phyloP scores from a whole-genome alignment of 2,113 vertebrate genomes.

The Hemiscyllium ocellatum region DNA sequence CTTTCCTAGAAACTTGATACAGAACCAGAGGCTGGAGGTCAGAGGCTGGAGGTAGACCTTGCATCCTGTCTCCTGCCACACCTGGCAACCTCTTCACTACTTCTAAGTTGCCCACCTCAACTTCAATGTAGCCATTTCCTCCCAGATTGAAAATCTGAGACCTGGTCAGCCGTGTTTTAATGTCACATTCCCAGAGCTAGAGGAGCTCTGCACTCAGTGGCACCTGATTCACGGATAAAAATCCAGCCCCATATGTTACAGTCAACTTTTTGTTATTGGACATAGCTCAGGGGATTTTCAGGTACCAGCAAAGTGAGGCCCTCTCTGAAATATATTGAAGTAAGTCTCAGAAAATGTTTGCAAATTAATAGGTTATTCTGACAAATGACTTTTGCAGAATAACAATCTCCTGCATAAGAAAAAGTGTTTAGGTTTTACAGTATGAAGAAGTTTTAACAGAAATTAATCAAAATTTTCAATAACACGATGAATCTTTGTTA shows the following conservation, averaged over 20 bases:
- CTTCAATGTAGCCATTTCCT: too few relatives aligned
- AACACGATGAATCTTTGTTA: conserved; percentile 8
- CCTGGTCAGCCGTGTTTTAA: too few relatives aligned
- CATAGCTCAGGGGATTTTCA: neutral
- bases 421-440: neutral
- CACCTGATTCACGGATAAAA: too few relatives aligned
- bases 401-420: neutral
- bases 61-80: too few relatives aligned
- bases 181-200: too few relatives aligned
- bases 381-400: neutral
- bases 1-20: too few relatives aligned
- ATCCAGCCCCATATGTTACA: neutral
- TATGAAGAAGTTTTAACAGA: conserved; percentile 16
- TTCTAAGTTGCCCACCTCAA: too few relatives aligned
- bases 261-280: neutral
- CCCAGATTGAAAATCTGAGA: too few relatives aligned
- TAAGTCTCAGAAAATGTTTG: neutral
- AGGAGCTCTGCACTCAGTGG: too few relatives aligned
- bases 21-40: too few relatives aligned
- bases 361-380: neutral
- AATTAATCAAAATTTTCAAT: conserved; percentile 14
- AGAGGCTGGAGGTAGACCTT: too few relatives aligned
- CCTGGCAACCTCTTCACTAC: too few relatives aligned
- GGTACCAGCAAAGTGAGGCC: neutral
- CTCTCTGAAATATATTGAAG: neutral